Evolutionary conservation across 2,113 vertebrate genomes (phyloP).

Genomic region (Ptyas mucosa): DNA sequence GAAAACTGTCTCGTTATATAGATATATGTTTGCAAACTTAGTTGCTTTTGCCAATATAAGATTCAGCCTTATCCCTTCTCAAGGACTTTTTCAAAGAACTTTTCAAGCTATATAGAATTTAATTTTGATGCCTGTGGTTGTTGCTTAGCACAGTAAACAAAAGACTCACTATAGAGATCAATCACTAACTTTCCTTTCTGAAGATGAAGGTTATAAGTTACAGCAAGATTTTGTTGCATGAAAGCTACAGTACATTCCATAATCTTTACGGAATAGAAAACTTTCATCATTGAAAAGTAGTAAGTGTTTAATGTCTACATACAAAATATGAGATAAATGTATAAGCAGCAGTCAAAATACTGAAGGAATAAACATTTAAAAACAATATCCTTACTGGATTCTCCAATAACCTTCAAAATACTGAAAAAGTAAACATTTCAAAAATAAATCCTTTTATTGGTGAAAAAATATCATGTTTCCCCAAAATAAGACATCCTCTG

Average conservation of each 20-base stretch:
- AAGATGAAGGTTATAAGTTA: neutral
- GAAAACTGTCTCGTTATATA: neutral
- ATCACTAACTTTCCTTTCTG: neutral
- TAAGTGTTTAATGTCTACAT: neutral
- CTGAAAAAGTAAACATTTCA: neutral
- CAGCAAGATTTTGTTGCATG: neutral
- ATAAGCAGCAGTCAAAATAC: neutral
- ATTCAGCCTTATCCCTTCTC: neutral
- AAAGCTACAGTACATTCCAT: neutral
- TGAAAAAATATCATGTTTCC: neutral
- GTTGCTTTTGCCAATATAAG: neutral
- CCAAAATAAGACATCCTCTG: too few species aligned
- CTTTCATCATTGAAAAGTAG: neutral
- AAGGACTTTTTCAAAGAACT: neutral
- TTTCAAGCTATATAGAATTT: neutral
- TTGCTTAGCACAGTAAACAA: neutral
- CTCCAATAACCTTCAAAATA: neutral
- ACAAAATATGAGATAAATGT: neutral
- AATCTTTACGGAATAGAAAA: neutral
- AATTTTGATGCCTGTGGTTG: neutral
- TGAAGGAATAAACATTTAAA: neutral
- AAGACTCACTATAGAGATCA: neutral
- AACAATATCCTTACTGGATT: neutral
- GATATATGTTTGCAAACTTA: constrained; percentile 3
- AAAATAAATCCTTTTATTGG: neutral